Conservation (phyloP, 2,888 invertebrate genomes). For the Chalcosyrphus nemorum region DNA sequence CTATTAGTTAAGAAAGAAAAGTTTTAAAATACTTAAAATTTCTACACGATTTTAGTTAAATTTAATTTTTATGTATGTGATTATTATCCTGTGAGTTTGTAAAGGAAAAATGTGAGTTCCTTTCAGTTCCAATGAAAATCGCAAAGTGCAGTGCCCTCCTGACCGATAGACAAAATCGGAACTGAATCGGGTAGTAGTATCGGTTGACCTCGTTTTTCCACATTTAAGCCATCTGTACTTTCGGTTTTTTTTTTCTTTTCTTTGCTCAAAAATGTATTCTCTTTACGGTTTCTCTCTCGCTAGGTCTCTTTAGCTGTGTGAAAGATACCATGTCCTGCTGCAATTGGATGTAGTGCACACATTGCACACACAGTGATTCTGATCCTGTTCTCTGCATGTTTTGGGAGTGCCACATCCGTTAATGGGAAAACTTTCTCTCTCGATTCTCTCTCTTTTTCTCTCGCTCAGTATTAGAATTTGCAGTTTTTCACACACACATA, state of each 20-base stretch:
- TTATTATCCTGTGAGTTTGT: constrained; percentile 28
- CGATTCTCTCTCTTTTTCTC: constrained; percentile 2
- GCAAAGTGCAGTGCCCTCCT: constrained; percentile 80
- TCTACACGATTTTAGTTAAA: constrained; percentile 13
- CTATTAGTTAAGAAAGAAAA: not conserved
- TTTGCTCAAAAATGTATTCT: too few relatives aligned
- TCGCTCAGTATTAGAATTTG: too few relatives aligned
- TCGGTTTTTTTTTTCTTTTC: constrained; percentile 36
- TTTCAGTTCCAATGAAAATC: constrained; percentile 77
- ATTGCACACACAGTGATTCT: constrained; percentile 28
- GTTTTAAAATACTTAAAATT: too few relatives aligned
- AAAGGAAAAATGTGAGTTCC: constrained; percentile 73
- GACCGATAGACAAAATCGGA: constrained; percentile 78
- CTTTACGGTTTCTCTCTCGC: constrained; percentile 5
- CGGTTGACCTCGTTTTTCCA: constrained; percentile 76
- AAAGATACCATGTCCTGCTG: constrained; percentile 9
- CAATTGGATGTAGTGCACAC: constrained; percentile 38
- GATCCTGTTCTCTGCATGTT: constrained; percentile 49
- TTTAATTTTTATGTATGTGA: constrained; percentile 16
- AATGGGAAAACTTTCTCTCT: constrained; percentile 43
- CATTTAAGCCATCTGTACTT: constrained; percentile 55
- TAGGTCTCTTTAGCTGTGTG: constrained; percentile 3
- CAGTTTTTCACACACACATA: not conserved
- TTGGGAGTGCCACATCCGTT: constrained; percentile 61
- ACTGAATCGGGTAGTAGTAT: constrained; percentile 75